A percentile compares a stretch with the other conserved stretches of the same genome.
These are phyloP conservation scores for Podarcis muralis DNA, from an alignment of 2,113 vertebrate genomes.

Conservation along the genomic window DNA sequence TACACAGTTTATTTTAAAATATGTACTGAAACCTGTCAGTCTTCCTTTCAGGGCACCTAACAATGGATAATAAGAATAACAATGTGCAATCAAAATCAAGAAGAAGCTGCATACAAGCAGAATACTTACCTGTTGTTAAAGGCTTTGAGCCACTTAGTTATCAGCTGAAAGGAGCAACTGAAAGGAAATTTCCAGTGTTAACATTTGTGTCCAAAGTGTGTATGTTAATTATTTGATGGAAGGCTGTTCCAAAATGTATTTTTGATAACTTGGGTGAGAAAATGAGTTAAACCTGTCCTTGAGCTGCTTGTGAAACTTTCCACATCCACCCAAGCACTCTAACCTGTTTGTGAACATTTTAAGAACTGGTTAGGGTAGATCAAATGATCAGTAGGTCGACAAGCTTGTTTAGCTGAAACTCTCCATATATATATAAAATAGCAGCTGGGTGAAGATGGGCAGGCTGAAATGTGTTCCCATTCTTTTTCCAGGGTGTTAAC, in stretches of 20 bases:
- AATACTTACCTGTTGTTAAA: background rate
- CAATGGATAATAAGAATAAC: background rate
- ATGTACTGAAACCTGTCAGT: background rate
- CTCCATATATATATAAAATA: constrained; percentile 16
- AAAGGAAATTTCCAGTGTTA: background rate
- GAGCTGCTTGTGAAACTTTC: constrained; percentile 32
- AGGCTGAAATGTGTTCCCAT: constrained; percentile 41
- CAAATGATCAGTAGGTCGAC: constrained; percentile 36
- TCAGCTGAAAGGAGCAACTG: background rate
- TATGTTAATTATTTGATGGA: background rate
- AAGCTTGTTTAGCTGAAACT: constrained; percentile 37
- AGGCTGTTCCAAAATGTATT: background rate
- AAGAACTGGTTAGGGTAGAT: constrained; percentile 33
- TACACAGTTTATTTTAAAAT: background rate
- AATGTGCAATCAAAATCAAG: background rate
- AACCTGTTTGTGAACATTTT: constrained; percentile 54
- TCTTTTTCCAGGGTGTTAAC: background rate
- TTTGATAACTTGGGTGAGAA: constrained; percentile 12
- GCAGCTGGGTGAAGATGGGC: background rate
- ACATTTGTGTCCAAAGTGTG: background rate
- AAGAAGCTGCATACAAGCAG: background rate
- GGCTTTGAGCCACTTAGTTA: background rate
- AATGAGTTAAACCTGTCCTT: constrained; percentile 37
- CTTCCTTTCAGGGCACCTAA: background rate
- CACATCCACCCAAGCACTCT: constrained; percentile 15